Conservation (phyloP, 2,888 invertebrate species). For the Drosophila antonietae region DNA sequence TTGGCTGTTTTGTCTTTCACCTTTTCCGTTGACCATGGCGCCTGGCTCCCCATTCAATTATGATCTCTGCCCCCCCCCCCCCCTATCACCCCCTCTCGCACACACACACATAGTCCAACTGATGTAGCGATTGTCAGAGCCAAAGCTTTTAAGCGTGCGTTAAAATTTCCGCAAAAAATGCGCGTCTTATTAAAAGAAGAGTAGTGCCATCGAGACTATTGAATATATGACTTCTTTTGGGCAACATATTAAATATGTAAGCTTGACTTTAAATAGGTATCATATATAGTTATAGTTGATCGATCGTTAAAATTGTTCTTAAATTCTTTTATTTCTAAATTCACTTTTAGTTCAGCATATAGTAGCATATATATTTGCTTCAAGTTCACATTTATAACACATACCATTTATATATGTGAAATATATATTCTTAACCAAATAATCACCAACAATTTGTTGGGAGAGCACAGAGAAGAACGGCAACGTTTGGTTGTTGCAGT, state of each 20-base stretch:
- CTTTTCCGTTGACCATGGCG: slow-evolving; percentile 75
- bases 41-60: slow-evolving; percentile 29
- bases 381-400: no score
- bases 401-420: no score
- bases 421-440: no score
- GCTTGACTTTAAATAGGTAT: neutral
- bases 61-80: neutral
- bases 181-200: slow-evolving; percentile 35
- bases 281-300: neutral
- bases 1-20: slow-evolving; percentile 62
- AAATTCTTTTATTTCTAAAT: no score
- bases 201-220: slow-evolving; percentile 1
- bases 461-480: no score
- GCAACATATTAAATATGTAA: no score
- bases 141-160: slow-evolving; percentile 59
- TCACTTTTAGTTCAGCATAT: no score
- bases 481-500: no score
- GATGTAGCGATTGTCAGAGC: slow-evolving; percentile 37
- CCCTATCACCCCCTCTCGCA: neutral
- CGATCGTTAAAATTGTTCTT: no score
- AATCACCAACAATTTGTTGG: no score
- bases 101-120: neutral
- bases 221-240: neutral
- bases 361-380: no score
- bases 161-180: slow-evolving; percentile 51